phyloP scores from a whole-genome alignment of 2,888 invertebrate species.

The Sicus ferrugineus region DNA sequence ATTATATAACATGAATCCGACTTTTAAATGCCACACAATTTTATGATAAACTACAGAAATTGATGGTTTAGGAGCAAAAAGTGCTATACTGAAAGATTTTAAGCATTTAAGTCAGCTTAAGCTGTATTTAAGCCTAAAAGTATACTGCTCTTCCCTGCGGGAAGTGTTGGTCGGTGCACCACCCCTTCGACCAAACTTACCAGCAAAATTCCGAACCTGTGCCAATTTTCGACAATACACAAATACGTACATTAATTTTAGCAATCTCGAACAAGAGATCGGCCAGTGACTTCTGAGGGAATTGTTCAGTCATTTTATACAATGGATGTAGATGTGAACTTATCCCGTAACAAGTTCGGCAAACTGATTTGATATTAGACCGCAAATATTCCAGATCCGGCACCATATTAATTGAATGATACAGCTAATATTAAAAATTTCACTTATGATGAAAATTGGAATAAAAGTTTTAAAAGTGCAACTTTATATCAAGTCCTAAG shows the following conservation, averaged over 20 bases:
- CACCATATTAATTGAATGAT: conserved; percentile 20
- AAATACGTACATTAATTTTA: conserved; percentile 45
- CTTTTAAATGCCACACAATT: no score
- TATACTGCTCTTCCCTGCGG: no score
- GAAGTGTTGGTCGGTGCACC: no score
- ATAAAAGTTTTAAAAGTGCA: background rate
- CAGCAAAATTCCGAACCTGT: background rate
- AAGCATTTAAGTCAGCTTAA: no score
- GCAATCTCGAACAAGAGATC: conserved; percentile 48
- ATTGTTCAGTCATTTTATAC: conserved; percentile 18
- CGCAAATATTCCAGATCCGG: conserved; percentile 12
- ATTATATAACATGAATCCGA: no score
- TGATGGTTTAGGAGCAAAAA: no score
- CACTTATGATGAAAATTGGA: no score
- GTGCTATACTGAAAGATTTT: no score
- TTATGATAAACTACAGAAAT: no score
- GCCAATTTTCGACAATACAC: background rate
- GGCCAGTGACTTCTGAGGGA: conserved; percentile 31
- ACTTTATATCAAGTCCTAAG: no score
- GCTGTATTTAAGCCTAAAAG: no score
- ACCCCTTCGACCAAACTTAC: no score
- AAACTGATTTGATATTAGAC: conserved; percentile 7
- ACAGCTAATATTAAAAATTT: conserved; percentile 35
- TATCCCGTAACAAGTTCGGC: conserved; percentile 23
- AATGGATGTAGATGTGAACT: conserved; percentile 22